Conservation (phyloP, 2,113 vertebrate species). For the Etheostoma cragini region DNA sequence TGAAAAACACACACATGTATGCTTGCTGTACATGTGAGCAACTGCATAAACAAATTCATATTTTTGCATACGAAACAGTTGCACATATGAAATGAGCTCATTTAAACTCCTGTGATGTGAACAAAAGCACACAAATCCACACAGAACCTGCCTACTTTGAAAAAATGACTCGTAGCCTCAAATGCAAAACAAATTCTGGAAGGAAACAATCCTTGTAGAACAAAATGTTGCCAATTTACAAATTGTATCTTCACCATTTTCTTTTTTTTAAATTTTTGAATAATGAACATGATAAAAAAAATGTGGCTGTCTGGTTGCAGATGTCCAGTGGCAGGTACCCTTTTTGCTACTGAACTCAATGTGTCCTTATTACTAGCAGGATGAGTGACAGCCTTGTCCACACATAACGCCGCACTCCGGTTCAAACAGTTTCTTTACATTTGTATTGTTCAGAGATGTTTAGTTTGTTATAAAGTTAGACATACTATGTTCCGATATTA, state of each 20-base stretch:
- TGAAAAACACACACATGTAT: constrained; percentile 70
- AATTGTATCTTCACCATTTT: constrained; percentile 4
- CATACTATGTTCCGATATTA: neutral
- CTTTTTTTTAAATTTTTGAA: neutral
- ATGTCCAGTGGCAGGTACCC: neutral
- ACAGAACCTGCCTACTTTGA: constrained; percentile 38
- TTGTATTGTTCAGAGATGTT: neutral
- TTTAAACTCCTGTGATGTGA: constrained; percentile 60
- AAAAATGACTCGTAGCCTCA: constrained; percentile 35
- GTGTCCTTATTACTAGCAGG: neutral
- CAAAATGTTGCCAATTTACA: constrained; percentile 20
- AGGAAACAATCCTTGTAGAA: neutral
- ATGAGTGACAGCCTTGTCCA: neutral
- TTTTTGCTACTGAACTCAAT: neutral
- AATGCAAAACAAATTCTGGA: constrained; percentile 18
- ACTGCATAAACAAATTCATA: constrained; percentile 74
- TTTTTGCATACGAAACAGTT: constrained; percentile 65
- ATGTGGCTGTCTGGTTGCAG: constrained; percentile 16
- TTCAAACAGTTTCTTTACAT: neutral
- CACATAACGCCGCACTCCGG: neutral
- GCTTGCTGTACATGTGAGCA: constrained; percentile 65
- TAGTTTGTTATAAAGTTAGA: neutral
- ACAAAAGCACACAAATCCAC: constrained; percentile 44
- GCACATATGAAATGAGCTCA: constrained; percentile 69
- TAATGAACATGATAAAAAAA: neutral